Conservation (phyloP, 2,888 invertebrate genomes). For the Drosophila sordidula region DNA sequence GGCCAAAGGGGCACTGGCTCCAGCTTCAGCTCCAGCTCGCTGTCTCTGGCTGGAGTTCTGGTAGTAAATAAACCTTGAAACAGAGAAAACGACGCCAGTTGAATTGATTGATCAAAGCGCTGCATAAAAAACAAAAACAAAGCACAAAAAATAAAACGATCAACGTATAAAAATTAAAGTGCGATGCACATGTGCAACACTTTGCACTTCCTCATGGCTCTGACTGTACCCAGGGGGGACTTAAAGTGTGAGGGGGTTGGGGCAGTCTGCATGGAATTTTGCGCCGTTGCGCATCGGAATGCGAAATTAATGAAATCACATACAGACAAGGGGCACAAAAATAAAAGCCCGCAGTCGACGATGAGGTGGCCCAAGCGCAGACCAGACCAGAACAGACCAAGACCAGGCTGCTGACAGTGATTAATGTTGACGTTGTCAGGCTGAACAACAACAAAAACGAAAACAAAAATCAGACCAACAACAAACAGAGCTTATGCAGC, state of each 20-base stretch:
- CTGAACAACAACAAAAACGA: constrained; percentile 16
- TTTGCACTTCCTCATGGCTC: constrained; percentile 76
- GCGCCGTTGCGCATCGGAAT: constrained; percentile 77
- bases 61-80: constrained; percentile 60
- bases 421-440: constrained; percentile 68
- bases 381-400: constrained; percentile 17
- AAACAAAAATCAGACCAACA: constrained; percentile 9
- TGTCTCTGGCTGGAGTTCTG: constrained; percentile 14
- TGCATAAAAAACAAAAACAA: constrained; percentile 23
- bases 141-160: constrained; percentile 35
- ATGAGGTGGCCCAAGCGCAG: constrained; percentile 71
- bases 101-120: constrained; percentile 80
- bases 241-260: no score
- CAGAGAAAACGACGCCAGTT: constrained; percentile 60
- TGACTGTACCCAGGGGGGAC: background rate
- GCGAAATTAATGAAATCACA: constrained; percentile 80
- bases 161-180: constrained; percentile 69
- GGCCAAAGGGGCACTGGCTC: constrained; percentile 50
- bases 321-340: constrained; percentile 56
- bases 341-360: constrained; percentile 40
- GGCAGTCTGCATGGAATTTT: constrained; percentile 67
- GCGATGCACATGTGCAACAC: constrained; percentile 79
- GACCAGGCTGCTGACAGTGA: constrained; percentile 69
- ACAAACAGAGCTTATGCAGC: constrained; percentile 22
- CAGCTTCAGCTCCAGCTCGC: background rate